A percentile compares a stretch with the other conserved stretches of the same genome.
phyloP scores from a whole-genome alignment of 1,140 invertebrate genomes.

The Drosophila kohkoa region DNA sequence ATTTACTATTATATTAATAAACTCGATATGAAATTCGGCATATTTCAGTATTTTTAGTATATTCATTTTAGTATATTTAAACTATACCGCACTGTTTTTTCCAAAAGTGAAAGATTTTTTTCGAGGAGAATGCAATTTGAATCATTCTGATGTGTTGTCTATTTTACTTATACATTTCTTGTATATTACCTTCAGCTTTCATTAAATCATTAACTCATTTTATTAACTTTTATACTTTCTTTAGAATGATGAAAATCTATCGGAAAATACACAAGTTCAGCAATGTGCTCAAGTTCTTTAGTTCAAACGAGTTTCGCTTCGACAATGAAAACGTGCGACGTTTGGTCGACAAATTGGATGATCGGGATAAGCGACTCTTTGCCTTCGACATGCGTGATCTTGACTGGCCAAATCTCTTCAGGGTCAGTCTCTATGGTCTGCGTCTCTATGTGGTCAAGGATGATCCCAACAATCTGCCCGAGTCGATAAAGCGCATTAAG shows the following conservation, averaged over 20 bases:
- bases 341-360: slow-evolving; percentile 87
- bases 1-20: too few species aligned
- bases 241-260: slow-evolving; percentile 90
- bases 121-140: background rate
- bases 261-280: slow-evolving; percentile 90
- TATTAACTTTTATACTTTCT: background rate
- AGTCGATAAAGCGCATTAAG: slow-evolving; percentile 86
- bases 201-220: background rate
- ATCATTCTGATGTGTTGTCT: too few species aligned
- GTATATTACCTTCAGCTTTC: too few species aligned
- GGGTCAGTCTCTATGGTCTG: slow-evolving; percentile 88
- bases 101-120: too few species aligned
- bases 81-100: too few species aligned
- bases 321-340: slow-evolving; percentile 88
- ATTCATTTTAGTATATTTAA: too few species aligned
- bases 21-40: too few species aligned
- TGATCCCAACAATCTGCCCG: slow-evolving; percentile 88
- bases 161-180: too few species aligned
- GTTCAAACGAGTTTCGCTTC: slow-evolving; percentile 89
- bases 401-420: slow-evolving; percentile 88
- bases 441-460: slow-evolving; percentile 91
- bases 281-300: slow-evolving; percentile 90
- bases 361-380: slow-evolving; percentile 88
- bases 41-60: too few species aligned
- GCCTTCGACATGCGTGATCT: slow-evolving; percentile 89